Evolutionary conservation across 2,113 vertebrate genomes (phyloP).

Genomic region (Rhabdornis inornatus): DNA sequence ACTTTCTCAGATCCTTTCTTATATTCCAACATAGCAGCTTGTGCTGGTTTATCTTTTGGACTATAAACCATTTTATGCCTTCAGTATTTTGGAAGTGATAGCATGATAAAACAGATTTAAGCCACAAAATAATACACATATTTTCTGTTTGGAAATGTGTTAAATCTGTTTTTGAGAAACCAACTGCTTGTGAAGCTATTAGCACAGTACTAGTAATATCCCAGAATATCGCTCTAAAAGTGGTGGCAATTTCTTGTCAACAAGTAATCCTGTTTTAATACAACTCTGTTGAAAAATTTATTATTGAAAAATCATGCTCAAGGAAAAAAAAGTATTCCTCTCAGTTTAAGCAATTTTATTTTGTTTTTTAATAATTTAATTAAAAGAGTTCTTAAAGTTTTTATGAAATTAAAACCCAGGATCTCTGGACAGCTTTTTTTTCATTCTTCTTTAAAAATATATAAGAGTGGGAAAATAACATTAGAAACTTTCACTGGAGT

Average conservation of each 20-base stretch:
- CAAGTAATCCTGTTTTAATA: neutral
- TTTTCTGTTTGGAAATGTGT: neutral
- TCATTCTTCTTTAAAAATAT: neutral
- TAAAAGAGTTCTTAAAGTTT: neutral
- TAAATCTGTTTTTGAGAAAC: conserved; percentile 2
- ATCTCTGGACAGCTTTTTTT: accelerated
- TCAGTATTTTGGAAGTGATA: conserved; percentile 27
- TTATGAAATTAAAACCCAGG: neutral
- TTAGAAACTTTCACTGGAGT: neutral
- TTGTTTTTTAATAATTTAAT: neutral
- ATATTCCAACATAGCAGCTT: neutral
- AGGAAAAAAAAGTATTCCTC: neutral
- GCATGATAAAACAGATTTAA: conserved; percentile 26
- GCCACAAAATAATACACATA: neutral
- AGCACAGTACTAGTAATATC: neutral
- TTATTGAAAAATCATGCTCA: neutral
- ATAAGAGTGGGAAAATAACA: conserved; percentile 8
- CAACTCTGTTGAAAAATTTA: neutral
- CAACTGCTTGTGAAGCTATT: neutral
- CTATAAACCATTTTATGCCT: conserved; percentile 47
- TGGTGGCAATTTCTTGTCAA: neutral
- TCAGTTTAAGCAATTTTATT: neutral
- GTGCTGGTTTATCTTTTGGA: conserved; percentile 13
- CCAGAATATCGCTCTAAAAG: neutral
- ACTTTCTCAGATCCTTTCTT: conserved; percentile 13